Conservation (phyloP, 2,113 vertebrate species). For the Channa maculata region DNA sequence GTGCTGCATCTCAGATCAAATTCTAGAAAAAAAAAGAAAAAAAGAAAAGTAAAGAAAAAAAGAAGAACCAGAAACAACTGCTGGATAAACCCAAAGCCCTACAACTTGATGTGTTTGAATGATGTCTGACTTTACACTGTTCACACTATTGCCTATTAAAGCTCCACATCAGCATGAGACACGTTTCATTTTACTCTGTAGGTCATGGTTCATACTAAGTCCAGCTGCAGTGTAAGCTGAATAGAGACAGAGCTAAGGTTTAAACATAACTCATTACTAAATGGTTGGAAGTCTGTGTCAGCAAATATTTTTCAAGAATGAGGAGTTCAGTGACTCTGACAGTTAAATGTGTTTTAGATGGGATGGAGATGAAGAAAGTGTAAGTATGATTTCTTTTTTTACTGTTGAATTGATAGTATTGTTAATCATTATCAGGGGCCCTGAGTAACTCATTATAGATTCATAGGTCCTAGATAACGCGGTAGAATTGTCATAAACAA, state of each 20-base stretch:
- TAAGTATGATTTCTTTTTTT: neutral
- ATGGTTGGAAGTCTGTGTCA: too few relatives aligned
- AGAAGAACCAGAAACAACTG: too few relatives aligned
- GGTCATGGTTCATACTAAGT: conserved; percentile 7
- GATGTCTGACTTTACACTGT: conserved; percentile 26
- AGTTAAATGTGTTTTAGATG: too few relatives aligned
- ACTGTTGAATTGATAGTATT: neutral
- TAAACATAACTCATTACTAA: conserved; percentile 1
- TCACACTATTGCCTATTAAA: conserved; percentile 56
- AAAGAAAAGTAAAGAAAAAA: too few relatives aligned
- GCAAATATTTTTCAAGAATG: too few relatives aligned
- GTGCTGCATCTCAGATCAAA: conserved; percentile 10
- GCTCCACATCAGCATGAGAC: conserved; percentile 44
- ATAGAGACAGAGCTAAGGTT: neutral
- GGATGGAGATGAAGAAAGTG: neutral
- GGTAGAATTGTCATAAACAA: too few relatives aligned
- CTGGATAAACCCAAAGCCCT: conserved; percentile 38
- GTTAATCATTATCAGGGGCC: neutral
- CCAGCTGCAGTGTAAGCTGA: conserved; percentile 25
- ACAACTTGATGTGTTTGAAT: conserved; percentile 2
- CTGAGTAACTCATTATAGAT: too few relatives aligned
- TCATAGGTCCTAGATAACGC: too few relatives aligned
- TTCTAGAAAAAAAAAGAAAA: conserved; percentile 22
- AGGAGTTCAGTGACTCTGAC: too few relatives aligned
- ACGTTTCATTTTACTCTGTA: conserved; percentile 9